These are phyloP conservation scores for Opisthocomus hoazin DNA, from an alignment of 2,113 vertebrate species.

Conservation along the genomic window DNA sequence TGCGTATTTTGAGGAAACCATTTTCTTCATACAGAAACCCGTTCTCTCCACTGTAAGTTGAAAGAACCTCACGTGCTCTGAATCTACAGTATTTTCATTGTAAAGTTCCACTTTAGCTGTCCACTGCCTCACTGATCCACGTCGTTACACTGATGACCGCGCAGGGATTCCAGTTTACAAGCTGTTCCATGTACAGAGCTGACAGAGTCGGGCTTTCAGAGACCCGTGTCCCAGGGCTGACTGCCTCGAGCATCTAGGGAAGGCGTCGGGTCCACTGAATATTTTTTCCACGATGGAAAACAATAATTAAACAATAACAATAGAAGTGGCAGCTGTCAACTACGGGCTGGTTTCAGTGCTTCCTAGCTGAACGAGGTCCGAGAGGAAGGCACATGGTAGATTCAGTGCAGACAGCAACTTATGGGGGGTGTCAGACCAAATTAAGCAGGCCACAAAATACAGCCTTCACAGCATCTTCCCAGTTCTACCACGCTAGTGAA, in stretches of 20 bases:
- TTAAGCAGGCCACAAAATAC: background rate
- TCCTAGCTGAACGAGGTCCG: background rate
- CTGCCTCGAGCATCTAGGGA: background rate
- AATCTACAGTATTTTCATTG: background rate
- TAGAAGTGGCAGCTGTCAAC: background rate
- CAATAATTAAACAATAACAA: background rate
- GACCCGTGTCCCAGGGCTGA: background rate
- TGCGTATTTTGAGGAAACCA: background rate
- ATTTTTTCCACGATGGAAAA: background rate
- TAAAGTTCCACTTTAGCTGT: background rate
- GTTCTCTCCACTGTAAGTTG: background rate
- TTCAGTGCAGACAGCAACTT: background rate
- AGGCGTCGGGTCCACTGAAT: background rate
- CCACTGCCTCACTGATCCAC: background rate
- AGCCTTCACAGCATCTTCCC: background rate
- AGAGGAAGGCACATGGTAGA: background rate
- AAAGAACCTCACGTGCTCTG: background rate
- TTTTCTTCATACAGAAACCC: background rate
- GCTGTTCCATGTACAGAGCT: accelerated
- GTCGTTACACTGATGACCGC: background rate
- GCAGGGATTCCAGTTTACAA: background rate
- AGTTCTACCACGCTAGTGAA: background rate
- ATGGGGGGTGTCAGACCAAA: background rate
- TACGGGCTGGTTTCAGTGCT: background rate
- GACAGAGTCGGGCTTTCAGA: background rate